Percentiles rank a stretch among this genome's conserved stretches.
phyloP scores from a whole-genome alignment of 2,888 invertebrate species.

The Drosophila neutralis region DNA sequence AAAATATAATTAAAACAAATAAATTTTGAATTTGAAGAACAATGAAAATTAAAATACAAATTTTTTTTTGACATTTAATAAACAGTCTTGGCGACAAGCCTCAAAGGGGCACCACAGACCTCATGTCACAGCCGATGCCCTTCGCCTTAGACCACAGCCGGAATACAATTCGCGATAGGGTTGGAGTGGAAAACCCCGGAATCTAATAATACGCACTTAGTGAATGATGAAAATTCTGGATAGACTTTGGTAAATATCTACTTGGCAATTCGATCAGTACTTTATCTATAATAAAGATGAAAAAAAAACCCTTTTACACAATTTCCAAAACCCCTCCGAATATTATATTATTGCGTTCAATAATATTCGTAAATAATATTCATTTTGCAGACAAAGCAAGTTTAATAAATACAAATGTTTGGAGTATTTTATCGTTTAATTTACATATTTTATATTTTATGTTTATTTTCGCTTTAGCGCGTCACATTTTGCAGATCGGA shows the following conservation, averaged over 20 bases:
- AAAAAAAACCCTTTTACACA: neutral
- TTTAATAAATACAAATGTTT: conserved; percentile 3
- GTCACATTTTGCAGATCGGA: conserved; percentile 48
- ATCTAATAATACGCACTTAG: too few species aligned
- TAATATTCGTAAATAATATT: neutral
- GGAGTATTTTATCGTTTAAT: conserved; percentile 30
- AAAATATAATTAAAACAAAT: neutral
- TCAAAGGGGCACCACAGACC: neutral
- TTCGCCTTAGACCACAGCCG: neutral
- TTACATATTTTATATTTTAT: conserved; percentile 47
- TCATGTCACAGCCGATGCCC: neutral
- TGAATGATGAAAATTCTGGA: too few species aligned
- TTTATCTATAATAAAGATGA: neutral
- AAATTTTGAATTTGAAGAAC: neutral
- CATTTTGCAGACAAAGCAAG: neutral
- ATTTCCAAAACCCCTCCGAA: neutral
- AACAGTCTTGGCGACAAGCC: neutral
- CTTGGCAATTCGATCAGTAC: neutral
- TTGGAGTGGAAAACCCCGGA: too few species aligned
- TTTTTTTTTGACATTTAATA: neutral
- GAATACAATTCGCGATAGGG: neutral
- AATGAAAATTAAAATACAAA: neutral
- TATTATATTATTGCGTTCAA: neutral
- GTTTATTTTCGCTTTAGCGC: conserved; percentile 55
- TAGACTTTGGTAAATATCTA: neutral